Evolutionary conservation across 1,140 invertebrate species (phyloP).

Genomic region (Hyposmocoma kahamanoa): DNA sequence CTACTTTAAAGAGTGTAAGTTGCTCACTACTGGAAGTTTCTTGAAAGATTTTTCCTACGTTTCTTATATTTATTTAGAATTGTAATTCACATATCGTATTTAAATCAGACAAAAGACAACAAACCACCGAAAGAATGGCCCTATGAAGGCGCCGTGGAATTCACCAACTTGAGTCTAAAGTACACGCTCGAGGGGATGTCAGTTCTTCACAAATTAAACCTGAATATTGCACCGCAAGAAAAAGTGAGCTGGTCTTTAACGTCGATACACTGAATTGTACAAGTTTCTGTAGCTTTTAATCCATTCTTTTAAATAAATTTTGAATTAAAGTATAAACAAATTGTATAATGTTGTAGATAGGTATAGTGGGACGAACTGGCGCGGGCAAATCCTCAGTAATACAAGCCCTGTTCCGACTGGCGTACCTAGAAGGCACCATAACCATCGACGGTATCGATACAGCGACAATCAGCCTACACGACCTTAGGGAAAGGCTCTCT

Average conservation of each 20-base stretch:
- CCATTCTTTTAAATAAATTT: no score
- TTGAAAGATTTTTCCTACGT: no score
- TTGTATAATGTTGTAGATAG: conserved; percentile 65
- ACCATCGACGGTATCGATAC: conserved; percentile 77
- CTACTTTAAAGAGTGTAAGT: conserved; percentile 31
- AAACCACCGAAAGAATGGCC: conserved; percentile 82
- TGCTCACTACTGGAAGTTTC: no score
- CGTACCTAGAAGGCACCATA: conserved; percentile 77
- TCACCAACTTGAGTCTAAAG: conserved; percentile 77
- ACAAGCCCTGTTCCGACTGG: conserved; percentile 85
- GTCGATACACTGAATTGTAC: background rate
- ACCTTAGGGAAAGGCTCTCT: conserved; percentile 80
- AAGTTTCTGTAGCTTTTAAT: no score
- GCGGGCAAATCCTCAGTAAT: conserved; percentile 95
- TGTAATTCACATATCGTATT: no score
- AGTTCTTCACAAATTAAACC: conserved; percentile 79
- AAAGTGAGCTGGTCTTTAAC: conserved; percentile 80
- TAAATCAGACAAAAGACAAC: no score
- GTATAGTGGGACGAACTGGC: conserved; percentile 91
- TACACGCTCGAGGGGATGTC: conserved; percentile 76
- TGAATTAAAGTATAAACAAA: no score
- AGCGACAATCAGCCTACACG: conserved; percentile 74
- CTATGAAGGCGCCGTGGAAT: conserved; percentile 78
- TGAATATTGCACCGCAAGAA: conserved; percentile 79
- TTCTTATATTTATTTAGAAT: no score